Percentiles rank a stretch among this genome's conserved stretches.
Conservation (phyloP, 2,797 vertebrate genomes). For the Sebastes dallii region DNA sequence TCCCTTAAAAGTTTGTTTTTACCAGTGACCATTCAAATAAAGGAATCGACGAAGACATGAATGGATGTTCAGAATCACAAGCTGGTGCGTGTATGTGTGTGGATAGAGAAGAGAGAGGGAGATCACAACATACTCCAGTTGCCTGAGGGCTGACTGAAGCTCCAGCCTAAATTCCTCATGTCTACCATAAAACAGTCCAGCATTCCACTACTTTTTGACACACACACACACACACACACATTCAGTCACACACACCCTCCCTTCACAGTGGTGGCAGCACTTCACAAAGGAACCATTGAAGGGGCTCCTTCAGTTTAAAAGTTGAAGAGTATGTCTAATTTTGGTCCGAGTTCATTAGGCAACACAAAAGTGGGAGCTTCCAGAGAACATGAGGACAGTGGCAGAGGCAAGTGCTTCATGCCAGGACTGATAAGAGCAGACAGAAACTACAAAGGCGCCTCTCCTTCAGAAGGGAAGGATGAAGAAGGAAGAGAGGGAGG, state of each 20-base stretch:
- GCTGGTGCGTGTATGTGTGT: slow-evolving; percentile 9
- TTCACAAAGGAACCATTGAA: slow-evolving; percentile 85
- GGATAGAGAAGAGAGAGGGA: slow-evolving; percentile 31
- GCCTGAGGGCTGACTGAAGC: slow-evolving; percentile 70
- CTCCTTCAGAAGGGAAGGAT: slow-evolving; percentile 76
- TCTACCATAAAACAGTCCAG: slow-evolving; percentile 75
- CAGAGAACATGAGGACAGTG: slow-evolving; percentile 84
- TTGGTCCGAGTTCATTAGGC: slow-evolving; percentile 87
- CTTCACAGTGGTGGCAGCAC: slow-evolving; percentile 69
- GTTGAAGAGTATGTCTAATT: slow-evolving; percentile 88
- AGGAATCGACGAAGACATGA: background rate
- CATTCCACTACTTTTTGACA: slow-evolving; percentile 76
- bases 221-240: slow-evolving; percentile 40
- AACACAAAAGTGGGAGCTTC: slow-evolving; percentile 84
- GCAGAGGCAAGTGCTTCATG: slow-evolving; percentile 83
- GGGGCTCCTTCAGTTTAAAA: slow-evolving; percentile 82
- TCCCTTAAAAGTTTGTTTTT: background rate
- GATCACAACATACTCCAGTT: slow-evolving; percentile 54
- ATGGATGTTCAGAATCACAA: background rate
- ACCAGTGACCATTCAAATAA: background rate
- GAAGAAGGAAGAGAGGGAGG: slow-evolving; percentile 62
- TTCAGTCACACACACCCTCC: slow-evolving; percentile 49
- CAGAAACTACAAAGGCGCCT: slow-evolving; percentile 79
- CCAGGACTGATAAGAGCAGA: slow-evolving; percentile 82
- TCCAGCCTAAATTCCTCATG: slow-evolving; percentile 79